Percentiles rank a stretch among this genome's conserved stretches.
Evolutionary conservation across 2,797 vertebrate species (phyloP).

Genomic region (Macroramphosus scolopax): DNA sequence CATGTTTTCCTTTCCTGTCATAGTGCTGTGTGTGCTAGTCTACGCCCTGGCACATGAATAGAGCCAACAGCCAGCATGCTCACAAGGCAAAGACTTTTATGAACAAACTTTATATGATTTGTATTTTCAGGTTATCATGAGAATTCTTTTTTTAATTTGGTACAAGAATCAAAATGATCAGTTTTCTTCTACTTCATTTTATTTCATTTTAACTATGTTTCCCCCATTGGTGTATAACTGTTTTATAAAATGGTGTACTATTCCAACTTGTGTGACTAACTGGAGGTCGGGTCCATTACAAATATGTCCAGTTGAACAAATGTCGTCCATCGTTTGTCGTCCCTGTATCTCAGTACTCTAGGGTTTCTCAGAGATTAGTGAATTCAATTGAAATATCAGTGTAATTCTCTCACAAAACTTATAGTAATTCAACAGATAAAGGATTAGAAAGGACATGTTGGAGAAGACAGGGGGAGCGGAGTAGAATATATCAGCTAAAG

Average conservation of each 20-base stretch:
- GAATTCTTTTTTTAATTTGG: neutral
- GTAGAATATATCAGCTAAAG: neutral
- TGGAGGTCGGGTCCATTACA: no score
- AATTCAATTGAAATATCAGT: no score
- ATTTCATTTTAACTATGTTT: neutral
- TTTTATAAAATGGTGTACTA: no score
- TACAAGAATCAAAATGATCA: neutral
- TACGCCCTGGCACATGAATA: slow-evolving; percentile 1
- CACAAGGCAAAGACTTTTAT: neutral
- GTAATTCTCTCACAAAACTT: no score
- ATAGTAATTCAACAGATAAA: no score
- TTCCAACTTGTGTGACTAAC: no score
- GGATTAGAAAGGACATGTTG: no score
- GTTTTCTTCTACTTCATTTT: neutral
- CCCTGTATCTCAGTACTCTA: no score
- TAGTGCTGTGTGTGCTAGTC: neutral
- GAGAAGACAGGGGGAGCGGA: no score
- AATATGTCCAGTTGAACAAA: no score
- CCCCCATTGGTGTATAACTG: neutral
- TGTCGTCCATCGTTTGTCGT: no score
- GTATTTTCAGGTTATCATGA: neutral
- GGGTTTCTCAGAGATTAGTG: no score
- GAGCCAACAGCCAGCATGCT: neutral
- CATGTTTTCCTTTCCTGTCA: slow-evolving; percentile 14
- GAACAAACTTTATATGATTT: slow-evolving; percentile 1